phyloP scores from a whole-genome alignment of 2,797 vertebrate genomes.

The Hydrocynus forskahlii region DNA sequence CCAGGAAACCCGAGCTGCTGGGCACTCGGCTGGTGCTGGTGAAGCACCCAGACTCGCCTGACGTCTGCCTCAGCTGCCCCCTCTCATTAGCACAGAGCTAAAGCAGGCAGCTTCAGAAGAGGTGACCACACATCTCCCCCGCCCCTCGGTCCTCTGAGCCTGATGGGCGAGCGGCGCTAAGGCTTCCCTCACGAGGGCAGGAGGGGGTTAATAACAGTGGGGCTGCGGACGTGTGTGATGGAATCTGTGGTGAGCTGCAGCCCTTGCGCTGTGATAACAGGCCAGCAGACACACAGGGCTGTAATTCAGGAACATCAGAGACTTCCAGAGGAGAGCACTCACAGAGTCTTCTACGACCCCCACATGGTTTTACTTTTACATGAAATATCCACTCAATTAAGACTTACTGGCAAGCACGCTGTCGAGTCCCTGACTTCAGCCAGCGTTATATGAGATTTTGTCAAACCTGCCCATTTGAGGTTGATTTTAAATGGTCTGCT shows the following conservation, averaged over 20 bases:
- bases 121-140: conserved; percentile 22
- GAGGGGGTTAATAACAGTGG: conserved; percentile 45
- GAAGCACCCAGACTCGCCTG: conserved; percentile 35
- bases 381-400: conserved; percentile 37
- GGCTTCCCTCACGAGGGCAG: conserved; percentile 21
- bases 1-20: conserved; percentile 30
- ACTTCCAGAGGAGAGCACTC: conserved; percentile 38
- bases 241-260: conserved; percentile 38
- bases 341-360: conserved; percentile 30
- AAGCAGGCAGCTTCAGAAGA: conserved; percentile 35
- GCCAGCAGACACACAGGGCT: conserved; percentile 46
- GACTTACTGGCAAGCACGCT: conserved; percentile 21
- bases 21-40: conserved; percentile 17
- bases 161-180: background rate
- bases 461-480: conserved; percentile 27
- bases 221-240: conserved; percentile 12
- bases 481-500: conserved; percentile 31
- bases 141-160: background rate
- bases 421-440: conserved; percentile 16
- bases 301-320: conserved; percentile 57
- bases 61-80: conserved; percentile 30
- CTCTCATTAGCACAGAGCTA: conserved; percentile 54
- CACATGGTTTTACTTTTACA: conserved; percentile 61
- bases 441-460: conserved; percentile 31
- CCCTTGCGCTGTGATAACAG: conserved; percentile 48